Evolutionary conservation across 2,888 invertebrate genomes (phyloP), one percentile per base, ranked within the genome.

Genomic region (Pandemis corylana): DNA sequence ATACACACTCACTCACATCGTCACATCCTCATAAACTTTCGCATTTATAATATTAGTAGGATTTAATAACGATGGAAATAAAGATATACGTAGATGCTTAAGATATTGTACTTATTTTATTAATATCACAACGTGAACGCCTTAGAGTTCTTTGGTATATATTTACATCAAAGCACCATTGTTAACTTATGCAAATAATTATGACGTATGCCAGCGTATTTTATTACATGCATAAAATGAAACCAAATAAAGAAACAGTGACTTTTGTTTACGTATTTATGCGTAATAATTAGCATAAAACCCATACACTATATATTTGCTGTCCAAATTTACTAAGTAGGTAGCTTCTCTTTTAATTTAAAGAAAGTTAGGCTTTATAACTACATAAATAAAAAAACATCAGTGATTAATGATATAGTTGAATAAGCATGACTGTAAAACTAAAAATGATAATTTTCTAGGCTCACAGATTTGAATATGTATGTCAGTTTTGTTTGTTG

Each of bases 401-500:
- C 0, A n/a, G 28, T 59, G 28, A 59, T 28, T 59, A 59, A 12
- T 12, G 10, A 10, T 5, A 59, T 28, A 59, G 28, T 59, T 28
- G 59, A 12, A 59, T 12, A 59, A 59, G 59, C 59, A 5, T 5
- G 28, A 3, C 28, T 28, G 59, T 4, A 12, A 59, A 10, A 20
- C 59, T 59, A 28, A 41, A 20, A 64, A 64, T 44, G 44, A 1
- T 9, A 44, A 64, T 64, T 64, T 64, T 44, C 64, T 64, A 64
- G 20, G 12, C 12, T 65, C 20, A 41, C n/a, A 10, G 7, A 64
- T 49, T 53, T 56, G 4, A 63, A 66, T 46, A 71, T 65, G 12
- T 42, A 59, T 15, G 36, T 67, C 10, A 51, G 66, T 36, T 74
- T 51, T 74, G 61, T n/a, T 69, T 65, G 44, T 44, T 51, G 6